Conservation (phyloP, 2,113 vertebrate species). For the Todiramphus chloris region DNA sequence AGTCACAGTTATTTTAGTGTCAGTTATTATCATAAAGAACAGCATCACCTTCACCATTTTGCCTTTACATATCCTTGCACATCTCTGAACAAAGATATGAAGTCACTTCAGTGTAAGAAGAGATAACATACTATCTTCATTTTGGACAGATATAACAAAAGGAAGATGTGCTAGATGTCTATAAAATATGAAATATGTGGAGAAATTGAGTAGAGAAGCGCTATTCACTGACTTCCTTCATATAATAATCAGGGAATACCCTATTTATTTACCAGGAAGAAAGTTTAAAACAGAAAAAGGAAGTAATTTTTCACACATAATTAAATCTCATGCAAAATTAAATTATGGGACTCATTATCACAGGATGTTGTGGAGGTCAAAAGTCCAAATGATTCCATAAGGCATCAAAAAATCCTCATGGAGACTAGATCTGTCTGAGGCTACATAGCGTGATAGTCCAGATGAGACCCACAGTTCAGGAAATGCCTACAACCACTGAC, state of each 20-base stretch:
- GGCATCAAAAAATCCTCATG: background rate
- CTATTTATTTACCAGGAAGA: conserved; percentile 22
- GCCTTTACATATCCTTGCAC: background rate
- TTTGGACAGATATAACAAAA: background rate
- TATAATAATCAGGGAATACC: background rate
- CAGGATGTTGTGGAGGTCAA: conserved; percentile 17
- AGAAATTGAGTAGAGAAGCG: background rate
- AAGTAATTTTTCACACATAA: conserved; percentile 37
- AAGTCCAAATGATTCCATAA: conserved; percentile 18
- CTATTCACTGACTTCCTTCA: background rate
- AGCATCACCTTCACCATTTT: background rate
- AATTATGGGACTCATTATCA: background rate
- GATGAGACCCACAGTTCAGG: background rate
- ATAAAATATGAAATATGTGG: background rate
- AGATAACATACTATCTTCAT: background rate
- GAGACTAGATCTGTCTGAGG: background rate
- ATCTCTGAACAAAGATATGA: background rate
- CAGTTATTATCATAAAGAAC: background rate
- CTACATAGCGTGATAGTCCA: background rate
- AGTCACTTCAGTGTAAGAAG: background rate
- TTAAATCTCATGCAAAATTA: conserved; percentile 18
- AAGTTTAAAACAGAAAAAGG: conserved; percentile 41
- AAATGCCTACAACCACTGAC: background rate
- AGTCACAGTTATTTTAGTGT: background rate
- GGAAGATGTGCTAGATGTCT: background rate